Evolutionary conservation across 2,113 vertebrate species (phyloP).

Genomic region (Mobula hypostoma): DNA sequence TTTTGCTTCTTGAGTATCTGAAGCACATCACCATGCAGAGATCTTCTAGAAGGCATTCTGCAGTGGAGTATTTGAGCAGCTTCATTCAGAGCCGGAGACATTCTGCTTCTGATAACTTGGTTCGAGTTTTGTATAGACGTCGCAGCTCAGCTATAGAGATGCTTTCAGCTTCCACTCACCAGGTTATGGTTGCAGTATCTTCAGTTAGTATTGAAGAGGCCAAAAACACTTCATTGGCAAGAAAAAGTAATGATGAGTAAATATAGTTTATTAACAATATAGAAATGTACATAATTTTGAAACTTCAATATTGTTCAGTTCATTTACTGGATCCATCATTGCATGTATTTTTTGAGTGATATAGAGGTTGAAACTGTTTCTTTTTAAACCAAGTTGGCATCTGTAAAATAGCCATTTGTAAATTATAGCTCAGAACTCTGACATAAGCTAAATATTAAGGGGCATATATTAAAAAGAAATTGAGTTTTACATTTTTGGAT

Average conservation of each 20-base stretch:
- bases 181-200: slow-evolving; percentile 67
- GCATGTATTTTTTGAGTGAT: neutral
- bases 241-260: slow-evolving; percentile 58
- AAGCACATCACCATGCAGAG: neutral
- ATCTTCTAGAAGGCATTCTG: slow-evolving; percentile 47
- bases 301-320: neutral
- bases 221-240: slow-evolving; percentile 48
- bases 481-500: neutral
- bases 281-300: neutral
- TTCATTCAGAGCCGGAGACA: slow-evolving; percentile 59
- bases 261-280: neutral
- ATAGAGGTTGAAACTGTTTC: neutral
- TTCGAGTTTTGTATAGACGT: slow-evolving; percentile 57
- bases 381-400: neutral
- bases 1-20: slow-evolving; percentile 1
- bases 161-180: slow-evolving; percentile 67
- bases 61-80: slow-evolving; percentile 55
- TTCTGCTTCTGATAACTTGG: slow-evolving; percentile 63
- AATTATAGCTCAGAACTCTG: neutral
- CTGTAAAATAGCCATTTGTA: neutral
- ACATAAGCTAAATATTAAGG: neutral
- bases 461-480: neutral
- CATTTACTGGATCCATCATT: neutral
- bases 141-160: slow-evolving; percentile 60
- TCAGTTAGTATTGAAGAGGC: slow-evolving; percentile 58